These are phyloP conservation scores for Sarcophaga caerulescens DNA, from an alignment of 2,888 invertebrate genomes.

Conservation along the genomic window DNA sequence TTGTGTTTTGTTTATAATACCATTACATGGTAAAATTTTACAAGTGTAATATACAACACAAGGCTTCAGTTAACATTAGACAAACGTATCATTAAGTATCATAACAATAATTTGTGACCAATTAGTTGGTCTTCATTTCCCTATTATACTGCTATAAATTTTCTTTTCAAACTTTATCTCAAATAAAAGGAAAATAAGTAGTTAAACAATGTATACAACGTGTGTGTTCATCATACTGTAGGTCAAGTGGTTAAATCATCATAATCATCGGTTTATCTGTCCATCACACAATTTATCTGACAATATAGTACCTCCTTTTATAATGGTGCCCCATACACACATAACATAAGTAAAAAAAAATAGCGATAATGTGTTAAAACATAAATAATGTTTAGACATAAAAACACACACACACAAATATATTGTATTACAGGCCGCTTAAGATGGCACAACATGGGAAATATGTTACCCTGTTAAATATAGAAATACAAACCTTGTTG, in stretches of 20 bases:
- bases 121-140: constrained; percentile 50
- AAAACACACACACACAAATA: neutral
- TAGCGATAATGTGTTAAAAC: constrained; percentile 65
- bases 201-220: constrained; percentile 42
- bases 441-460: constrained; percentile 21
- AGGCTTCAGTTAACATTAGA: no score
- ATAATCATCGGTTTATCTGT: constrained; percentile 43
- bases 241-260: constrained; percentile 54
- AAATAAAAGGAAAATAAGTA: constrained; percentile 25
- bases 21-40: no score
- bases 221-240: constrained; percentile 53
- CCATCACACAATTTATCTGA: constrained; percentile 47
- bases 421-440: neutral
- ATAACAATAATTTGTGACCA: constrained; percentile 60
- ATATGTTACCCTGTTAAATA: constrained; percentile 4
- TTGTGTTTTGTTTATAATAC: no score
- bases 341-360: neutral
- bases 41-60: no score
- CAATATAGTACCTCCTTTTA: constrained; percentile 7
- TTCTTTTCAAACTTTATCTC: neutral
- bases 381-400: constrained; percentile 51
- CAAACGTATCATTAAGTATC: constrained; percentile 37
- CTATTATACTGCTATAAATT: constrained; percentile 24
- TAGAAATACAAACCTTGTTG: neutral
- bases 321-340: neutral